phyloP scores from a whole-genome alignment of 2,113 vertebrate genomes.

The Osmerus eperlanus region DNA sequence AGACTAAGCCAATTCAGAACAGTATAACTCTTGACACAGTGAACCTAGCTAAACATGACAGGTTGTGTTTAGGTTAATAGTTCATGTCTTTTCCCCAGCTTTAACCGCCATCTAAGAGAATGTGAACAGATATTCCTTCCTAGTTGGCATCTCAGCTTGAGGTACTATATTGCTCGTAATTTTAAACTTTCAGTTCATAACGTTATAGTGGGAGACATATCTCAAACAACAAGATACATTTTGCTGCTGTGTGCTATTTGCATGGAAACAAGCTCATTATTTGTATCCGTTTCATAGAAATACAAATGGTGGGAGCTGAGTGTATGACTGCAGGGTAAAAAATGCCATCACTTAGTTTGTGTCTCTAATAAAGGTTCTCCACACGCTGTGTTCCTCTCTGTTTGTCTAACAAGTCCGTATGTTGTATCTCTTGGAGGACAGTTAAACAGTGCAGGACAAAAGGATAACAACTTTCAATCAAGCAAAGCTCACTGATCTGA shows the following conservation, averaged over 20 bases:
- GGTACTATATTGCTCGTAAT: no score
- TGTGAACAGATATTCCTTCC: no score
- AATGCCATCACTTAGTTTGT: neutral
- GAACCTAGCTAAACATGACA: neutral
- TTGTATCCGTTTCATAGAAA: neutral
- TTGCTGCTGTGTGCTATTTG: neutral
- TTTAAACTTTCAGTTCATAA: neutral
- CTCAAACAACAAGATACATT: neutral
- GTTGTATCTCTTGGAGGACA: neutral
- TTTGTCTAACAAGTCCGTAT: neutral
- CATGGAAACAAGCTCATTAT: conserved; percentile 13
- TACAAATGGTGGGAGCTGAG: neutral
- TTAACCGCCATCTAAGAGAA: no score
- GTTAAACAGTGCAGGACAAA: no score
- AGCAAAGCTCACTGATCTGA: no score
- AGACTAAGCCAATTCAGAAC: neutral
- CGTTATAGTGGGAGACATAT: neutral
- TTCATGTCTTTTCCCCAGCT: neutral
- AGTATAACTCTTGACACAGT: neutral
- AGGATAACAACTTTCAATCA: no score
- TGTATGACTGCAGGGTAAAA: conserved; percentile 2
- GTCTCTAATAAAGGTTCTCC: neutral
- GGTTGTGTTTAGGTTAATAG: neutral
- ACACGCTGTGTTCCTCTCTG: neutral
- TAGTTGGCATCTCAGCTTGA: no score